Percentiles rank a stretch among this genome's conserved stretches.
Evolutionary conservation across 1,140 invertebrate genomes (phyloP).

Genomic region (Drosophila orena): DNA sequence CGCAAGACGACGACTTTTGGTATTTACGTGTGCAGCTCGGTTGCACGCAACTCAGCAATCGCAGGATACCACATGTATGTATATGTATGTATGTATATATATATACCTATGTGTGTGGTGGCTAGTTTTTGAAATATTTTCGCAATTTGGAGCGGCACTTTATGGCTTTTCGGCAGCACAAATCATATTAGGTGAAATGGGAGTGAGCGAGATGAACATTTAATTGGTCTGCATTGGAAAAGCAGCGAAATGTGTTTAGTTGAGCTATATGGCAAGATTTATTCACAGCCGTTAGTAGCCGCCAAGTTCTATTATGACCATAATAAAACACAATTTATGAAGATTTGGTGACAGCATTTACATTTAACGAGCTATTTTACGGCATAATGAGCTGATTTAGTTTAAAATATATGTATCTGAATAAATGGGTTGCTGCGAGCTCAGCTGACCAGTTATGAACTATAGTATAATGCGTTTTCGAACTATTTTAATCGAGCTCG

Average conservation of each 20-base stretch:
- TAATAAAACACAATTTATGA: slow-evolving; percentile 11
- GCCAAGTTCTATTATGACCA: slow-evolving; percentile 1
- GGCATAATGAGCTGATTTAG: background rate
- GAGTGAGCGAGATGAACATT: slow-evolving; percentile 30
- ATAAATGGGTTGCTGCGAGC: too few species aligned
- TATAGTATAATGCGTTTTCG: background rate
- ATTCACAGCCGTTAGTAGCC: slow-evolving; percentile 3
- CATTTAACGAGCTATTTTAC: slow-evolving; percentile 6
- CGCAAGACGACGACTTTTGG: slow-evolving; percentile 63
- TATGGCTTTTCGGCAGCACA: slow-evolving; percentile 53
- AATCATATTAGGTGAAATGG: slow-evolving; percentile 70
- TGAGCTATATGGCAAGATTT: slow-evolving; percentile 9
- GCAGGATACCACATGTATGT: too few species aligned
- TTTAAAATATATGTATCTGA: background rate
- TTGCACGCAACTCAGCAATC: slow-evolving; percentile 44
- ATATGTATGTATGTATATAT: slow-evolving; percentile 15
- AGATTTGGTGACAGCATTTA: slow-evolving; percentile 5
- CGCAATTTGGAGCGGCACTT: slow-evolving; percentile 60
- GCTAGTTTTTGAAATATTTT: slow-evolving; percentile 55
- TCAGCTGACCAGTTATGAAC: too few species aligned
- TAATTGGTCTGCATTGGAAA: slow-evolving; percentile 34
- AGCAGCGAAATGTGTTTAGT: slow-evolving; percentile 6
- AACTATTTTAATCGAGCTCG: background rate
- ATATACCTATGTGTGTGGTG: slow-evolving; percentile 25
- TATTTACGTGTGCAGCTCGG: slow-evolving; percentile 64